phyloP scores from a whole-genome alignment of 2,888 invertebrate genomes.

The Pterostichus niger region DNA sequence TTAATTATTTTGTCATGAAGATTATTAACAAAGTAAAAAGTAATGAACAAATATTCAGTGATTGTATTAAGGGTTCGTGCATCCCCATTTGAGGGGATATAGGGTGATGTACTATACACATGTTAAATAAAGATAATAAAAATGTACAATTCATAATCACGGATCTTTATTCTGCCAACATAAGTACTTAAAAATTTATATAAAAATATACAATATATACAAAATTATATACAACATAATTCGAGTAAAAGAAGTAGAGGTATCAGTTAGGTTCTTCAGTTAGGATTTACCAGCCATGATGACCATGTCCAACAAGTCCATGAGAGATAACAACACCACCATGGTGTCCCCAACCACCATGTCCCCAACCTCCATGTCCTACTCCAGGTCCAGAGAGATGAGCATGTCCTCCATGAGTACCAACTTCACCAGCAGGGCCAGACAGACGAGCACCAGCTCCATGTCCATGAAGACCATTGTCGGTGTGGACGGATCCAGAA shows the following conservation, averaged over 20 bases:
- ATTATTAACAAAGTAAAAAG: no score
- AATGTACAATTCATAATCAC: background rate
- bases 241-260: background rate
- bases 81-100: no score
- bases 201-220: no score
- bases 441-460: conserved; percentile 54
- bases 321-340: conserved; percentile 6
- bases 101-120: no score
- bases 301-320: conserved; percentile 47
- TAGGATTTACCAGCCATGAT: conserved; percentile 68
- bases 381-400: conserved; percentile 43
- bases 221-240: background rate
- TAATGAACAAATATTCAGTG: no score
- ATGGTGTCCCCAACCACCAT: conserved; percentile 53
- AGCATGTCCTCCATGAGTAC: conserved; percentile 49
- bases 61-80: no score
- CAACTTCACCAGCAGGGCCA: conserved; percentile 63
- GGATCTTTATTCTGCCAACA: conserved; percentile 1
- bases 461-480: conserved; percentile 58
- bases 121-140: no score
- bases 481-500: conserved; percentile 47
- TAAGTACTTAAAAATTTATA: background rate
- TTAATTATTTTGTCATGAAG: no score
- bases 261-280: conserved; percentile 1
- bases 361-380: conserved; percentile 58